Conservation (phyloP, 1,140 invertebrate genomes). For the Hypsibius dujardini region DNA sequence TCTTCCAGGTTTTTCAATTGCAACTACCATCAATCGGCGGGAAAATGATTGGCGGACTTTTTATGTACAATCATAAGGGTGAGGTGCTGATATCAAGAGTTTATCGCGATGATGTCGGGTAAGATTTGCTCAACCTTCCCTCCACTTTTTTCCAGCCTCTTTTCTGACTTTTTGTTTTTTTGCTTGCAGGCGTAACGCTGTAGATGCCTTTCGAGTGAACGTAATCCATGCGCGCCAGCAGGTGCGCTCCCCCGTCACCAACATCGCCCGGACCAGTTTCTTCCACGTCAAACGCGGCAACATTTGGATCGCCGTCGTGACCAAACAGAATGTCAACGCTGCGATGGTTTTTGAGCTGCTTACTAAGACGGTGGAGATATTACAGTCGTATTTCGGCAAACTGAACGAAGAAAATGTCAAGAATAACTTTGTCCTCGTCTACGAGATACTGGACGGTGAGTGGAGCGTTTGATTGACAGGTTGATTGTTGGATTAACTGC, state of each 20-base stretch:
- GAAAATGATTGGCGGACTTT: conserved; percentile 94
- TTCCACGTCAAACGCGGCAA: conserved; percentile 98
- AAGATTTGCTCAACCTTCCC: conserved; percentile 21
- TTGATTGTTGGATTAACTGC: conserved; percentile 8
- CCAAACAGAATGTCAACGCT: conserved; percentile 99
- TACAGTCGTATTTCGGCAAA: conserved; percentile 95
- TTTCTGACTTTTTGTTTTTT: conserved; percentile 5
- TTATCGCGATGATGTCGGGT: conserved; percentile 97
- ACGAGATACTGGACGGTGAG: conserved; percentile 86
- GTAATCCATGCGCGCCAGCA: conserved; percentile 98
- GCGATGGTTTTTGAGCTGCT: conserved; percentile 99
- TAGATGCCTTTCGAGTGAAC: conserved; percentile 96
- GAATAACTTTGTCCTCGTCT: conserved; percentile 99
- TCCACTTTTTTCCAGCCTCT: conserved; percentile 18
- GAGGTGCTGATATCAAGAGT: conserved; percentile 98
- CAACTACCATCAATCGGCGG: too few relatives aligned
- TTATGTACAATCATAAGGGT: conserved; percentile 99
- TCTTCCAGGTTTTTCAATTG: too few relatives aligned
- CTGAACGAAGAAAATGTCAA: conserved; percentile 99
- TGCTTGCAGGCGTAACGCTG: conserved; percentile 60
- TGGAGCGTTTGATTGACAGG: conserved; percentile 11
- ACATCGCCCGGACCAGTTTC: conserved; percentile 95
- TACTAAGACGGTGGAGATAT: conserved; percentile 95
- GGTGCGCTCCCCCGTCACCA: conserved; percentile 93
- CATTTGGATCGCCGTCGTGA: conserved; percentile 96